Percentiles rank a stretch among this genome's conserved stretches.
Conservation (phyloP, 1,140 invertebrate species). For the Drosophila ironensis region DNA sequence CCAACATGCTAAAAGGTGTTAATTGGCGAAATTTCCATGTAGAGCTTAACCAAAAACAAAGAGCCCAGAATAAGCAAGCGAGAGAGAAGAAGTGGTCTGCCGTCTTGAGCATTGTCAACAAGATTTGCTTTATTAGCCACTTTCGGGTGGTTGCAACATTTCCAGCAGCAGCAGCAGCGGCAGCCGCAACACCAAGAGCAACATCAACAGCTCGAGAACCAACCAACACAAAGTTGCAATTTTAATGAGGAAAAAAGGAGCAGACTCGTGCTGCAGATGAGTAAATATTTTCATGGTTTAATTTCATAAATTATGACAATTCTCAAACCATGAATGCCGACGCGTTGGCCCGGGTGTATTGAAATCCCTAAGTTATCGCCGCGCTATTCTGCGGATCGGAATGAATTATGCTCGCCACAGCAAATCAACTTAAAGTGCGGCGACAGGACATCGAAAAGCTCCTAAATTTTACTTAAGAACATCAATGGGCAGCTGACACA, state of each 20-base stretch:
- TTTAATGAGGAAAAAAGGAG: slow-evolving; percentile 54
- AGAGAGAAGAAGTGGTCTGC: slow-evolving; percentile 40
- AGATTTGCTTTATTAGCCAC: slow-evolving; percentile 82
- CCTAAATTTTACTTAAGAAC: slow-evolving; percentile 82
- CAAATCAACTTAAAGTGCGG: slow-evolving; percentile 80
- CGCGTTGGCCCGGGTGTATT: too few relatives aligned
- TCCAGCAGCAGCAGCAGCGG: slow-evolving; percentile 40
- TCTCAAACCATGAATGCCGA: slow-evolving; percentile 41
- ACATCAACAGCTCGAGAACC: slow-evolving; percentile 23
- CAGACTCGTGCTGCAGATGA: slow-evolving; percentile 28
- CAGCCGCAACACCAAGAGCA: slow-evolving; percentile 24
- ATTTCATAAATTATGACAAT: slow-evolving; percentile 78
- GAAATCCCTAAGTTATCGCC: slow-evolving; percentile 81
- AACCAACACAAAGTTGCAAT: background rate
- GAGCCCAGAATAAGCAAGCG: slow-evolving; percentile 7
- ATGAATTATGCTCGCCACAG: slow-evolving; percentile 81
- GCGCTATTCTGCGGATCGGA: slow-evolving; percentile 26
- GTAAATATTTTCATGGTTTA: slow-evolving; percentile 81
- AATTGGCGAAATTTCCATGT: slow-evolving; percentile 82
- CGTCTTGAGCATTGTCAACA: slow-evolving; percentile 77
- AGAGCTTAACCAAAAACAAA: slow-evolving; percentile 61
- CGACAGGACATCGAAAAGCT: slow-evolving; percentile 67
- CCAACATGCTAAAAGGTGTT: slow-evolving; percentile 81
- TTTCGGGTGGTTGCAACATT: slow-evolving; percentile 79
- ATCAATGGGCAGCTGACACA: slow-evolving; percentile 68